These are phyloP conservation scores for Chalcosyrphus nemorum DNA, from an alignment of 2,888 invertebrate species.

Conservation along the genomic window DNA sequence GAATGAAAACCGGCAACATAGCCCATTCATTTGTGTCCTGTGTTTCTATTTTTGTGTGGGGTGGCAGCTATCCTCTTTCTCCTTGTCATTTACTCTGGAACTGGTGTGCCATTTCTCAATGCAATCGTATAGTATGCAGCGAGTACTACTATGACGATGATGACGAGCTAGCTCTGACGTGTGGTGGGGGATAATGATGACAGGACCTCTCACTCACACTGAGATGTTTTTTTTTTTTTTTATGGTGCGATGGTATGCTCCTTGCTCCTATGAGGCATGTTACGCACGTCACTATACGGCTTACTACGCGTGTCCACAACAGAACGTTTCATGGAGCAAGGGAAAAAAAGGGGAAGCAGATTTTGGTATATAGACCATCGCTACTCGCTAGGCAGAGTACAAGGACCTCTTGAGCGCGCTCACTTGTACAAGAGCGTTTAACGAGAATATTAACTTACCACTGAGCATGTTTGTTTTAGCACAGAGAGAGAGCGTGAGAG, in stretches of 20 bases:
- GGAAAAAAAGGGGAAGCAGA: not conserved
- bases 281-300: constrained; percentile 58
- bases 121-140: constrained; percentile 65
- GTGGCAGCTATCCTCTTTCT: no score
- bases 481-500: not conserved
- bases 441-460: constrained; percentile 40
- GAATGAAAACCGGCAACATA: constrained; percentile 68
- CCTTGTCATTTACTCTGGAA: not conserved
- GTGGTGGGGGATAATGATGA: constrained; percentile 31
- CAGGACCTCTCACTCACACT: constrained; percentile 41
- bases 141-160: constrained; percentile 58
- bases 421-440: constrained; percentile 9
- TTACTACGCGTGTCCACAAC: constrained; percentile 63
- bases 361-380: constrained; percentile 34
- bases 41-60: constrained; percentile 28
- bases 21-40: constrained; percentile 25
- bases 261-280: not conserved
- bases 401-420: constrained; percentile 62
- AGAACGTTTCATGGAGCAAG: constrained; percentile 16
- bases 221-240: not conserved
- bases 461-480: constrained; percentile 22
- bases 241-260: not conserved
- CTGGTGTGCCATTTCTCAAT: constrained; percentile 42
- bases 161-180: constrained; percentile 34
- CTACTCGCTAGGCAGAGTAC: constrained; percentile 41